Conservation (phyloP, 2,888 invertebrate species). For the Dermolepida albohirtum region DNA sequence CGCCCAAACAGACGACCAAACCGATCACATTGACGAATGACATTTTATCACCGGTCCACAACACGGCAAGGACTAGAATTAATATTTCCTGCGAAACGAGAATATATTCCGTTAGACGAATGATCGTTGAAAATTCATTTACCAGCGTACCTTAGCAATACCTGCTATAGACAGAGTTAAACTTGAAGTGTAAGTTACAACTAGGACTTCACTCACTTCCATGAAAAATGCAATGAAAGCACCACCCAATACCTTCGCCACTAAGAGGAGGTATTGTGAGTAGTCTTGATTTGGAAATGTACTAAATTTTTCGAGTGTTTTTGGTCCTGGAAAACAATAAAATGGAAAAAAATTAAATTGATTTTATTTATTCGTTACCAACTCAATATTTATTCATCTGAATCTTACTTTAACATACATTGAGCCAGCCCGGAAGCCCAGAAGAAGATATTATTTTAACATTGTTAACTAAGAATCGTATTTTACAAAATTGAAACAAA, state of each 20-base stretch:
- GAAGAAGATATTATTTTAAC: too few species aligned
- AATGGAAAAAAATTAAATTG: too few species aligned
- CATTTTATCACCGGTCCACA: conserved; percentile 87
- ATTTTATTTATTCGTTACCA: too few species aligned
- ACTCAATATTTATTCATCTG: too few species aligned
- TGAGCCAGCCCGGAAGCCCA: too few species aligned
- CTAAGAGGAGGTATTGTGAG: conserved; percentile 48
- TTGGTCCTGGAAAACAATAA: conserved; percentile 61
- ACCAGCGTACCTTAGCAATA: conserved; percentile 91
- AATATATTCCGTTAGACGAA: not conserved
- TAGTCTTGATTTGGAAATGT: conserved; percentile 65
- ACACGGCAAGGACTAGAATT: conserved; percentile 88
- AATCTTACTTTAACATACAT: too few species aligned
- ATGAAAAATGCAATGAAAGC: conserved; percentile 91
- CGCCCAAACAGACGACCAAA: conserved; percentile 86
- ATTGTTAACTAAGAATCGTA: too few species aligned
- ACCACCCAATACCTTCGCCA: conserved; percentile 77
- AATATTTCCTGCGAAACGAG: conserved; percentile 90
- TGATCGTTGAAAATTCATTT: not conserved
- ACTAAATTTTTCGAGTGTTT: conserved; percentile 65
- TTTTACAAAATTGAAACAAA: too few species aligned
- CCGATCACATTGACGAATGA: conserved; percentile 87
- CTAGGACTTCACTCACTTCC: conserved; percentile 95
- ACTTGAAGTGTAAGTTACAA: conserved; percentile 94
- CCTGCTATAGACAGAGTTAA: conserved; percentile 95